Conservation (phyloP, 2,888 invertebrate genomes). For the Phorcus lineatus region DNA sequence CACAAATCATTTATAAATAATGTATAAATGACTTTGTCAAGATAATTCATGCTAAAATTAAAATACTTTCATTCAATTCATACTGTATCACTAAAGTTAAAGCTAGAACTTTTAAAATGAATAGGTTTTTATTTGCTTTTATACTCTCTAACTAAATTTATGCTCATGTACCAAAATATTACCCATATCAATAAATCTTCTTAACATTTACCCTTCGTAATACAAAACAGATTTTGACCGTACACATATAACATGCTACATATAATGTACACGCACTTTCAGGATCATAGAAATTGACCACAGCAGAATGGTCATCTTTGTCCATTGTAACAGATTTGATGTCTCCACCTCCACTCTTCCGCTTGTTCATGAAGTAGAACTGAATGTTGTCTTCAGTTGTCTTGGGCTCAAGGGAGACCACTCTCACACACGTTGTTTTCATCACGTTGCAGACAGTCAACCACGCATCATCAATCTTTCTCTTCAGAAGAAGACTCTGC, state of each 20-base stretch:
- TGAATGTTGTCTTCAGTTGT: conserved; percentile 23
- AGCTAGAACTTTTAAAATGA: too few species aligned
- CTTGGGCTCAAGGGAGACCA: not conserved
- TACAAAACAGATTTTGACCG: too few species aligned
- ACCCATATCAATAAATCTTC: too few species aligned
- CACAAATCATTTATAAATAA: too few species aligned
- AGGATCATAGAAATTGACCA: conserved; percentile 32
- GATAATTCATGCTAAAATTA: too few species aligned
- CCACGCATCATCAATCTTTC: not conserved
- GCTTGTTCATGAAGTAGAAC: conserved; percentile 35
- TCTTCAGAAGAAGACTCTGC: not conserved
- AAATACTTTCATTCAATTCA: too few species aligned
- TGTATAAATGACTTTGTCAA: too few species aligned
- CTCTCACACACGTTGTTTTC: not conserved
- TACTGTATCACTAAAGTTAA: too few species aligned
- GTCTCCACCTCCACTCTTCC: conserved; percentile 33
- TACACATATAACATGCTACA: not conserved
- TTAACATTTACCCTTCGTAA: too few species aligned
- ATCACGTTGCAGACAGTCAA: not conserved
- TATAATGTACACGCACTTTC: conserved; percentile 25
- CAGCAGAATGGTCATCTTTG: conserved; percentile 20
- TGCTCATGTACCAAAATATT: too few species aligned
- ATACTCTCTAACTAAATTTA: too few species aligned
- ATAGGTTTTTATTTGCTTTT: too few species aligned
- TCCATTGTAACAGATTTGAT: conserved; percentile 24